A percentile compares a stretch with the other conserved stretches of the same genome.
These are phyloP conservation scores for Athalia cordata DNA, from an alignment of 2,888 invertebrate genomes.

Conservation along the genomic window DNA sequence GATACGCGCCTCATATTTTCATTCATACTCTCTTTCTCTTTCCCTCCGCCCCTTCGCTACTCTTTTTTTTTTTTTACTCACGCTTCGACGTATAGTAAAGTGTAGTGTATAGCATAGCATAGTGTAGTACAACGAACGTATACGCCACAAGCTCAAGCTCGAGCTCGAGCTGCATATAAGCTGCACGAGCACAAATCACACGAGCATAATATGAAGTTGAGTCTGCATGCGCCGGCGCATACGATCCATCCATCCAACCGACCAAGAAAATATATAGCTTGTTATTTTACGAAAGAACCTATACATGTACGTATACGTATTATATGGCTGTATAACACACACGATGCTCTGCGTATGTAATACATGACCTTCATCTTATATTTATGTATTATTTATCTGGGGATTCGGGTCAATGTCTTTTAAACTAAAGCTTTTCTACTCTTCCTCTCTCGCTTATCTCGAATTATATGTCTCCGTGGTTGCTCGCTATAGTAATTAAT, in stretches of 20 bases:
- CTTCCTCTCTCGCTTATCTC: constrained; percentile 12
- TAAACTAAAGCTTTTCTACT: neutral
- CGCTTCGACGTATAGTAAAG: neutral
- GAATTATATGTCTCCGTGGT: neutral
- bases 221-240: neutral
- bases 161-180: neutral
- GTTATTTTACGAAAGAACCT: constrained; percentile 28
- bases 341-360: constrained; percentile 29
- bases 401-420: constrained; percentile 38
- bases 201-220: neutral
- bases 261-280: constrained; percentile 32
- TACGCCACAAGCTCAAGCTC: neutral
- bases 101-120: neutral
- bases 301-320: neutral
- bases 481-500: neutral
- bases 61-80: neutral
- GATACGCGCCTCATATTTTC: constrained; percentile 44
- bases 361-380: constrained; percentile 31
- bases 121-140: neutral
- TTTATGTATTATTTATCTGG: constrained; percentile 26
- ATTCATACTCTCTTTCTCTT: constrained; percentile 30
- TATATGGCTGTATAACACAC: constrained; percentile 6
- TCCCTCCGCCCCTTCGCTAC: neutral
- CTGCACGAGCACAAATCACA: too few relatives aligned
- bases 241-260: neutral